Evolutionary conservation across 2,888 invertebrate genomes (phyloP).

Genomic region (Lasius fuliginosus): DNA sequence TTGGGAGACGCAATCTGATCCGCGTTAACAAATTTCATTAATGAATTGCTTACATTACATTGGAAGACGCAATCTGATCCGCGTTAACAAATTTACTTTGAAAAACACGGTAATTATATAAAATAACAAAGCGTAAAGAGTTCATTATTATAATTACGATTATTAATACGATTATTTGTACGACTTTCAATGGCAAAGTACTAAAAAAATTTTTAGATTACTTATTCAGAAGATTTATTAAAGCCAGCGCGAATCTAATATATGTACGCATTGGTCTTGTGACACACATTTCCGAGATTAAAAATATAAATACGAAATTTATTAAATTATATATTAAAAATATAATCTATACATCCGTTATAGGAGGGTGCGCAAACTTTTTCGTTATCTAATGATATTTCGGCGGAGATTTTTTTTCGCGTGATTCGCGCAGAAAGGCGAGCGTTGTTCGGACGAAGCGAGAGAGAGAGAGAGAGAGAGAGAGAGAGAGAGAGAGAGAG

Average conservation of each 20-base stretch:
- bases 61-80: neutral
- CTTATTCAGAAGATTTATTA: neutral
- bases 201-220: neutral
- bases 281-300: neutral
- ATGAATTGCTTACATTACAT: neutral
- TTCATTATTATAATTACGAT: neutral
- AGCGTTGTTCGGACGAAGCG: neutral
- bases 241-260: conserved; percentile 10
- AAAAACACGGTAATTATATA: neutral
- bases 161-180: neutral
- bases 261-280: neutral
- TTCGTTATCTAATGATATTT: conserved; percentile 7
- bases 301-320: neutral
- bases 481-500: neutral
- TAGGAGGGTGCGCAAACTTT: neutral
- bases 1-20: neutral
- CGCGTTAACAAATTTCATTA: neutral
- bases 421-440: conserved; percentile 11
- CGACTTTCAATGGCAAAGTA: neutral
- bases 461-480: neutral
- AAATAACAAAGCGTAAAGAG: neutral
- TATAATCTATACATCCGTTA: neutral
- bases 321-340: neutral
- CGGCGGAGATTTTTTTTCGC: conserved; percentile 23
- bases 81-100: neutral